phyloP scores from a whole-genome alignment of 2,797 vertebrate species.

The Spheniscus humboldti region DNA sequence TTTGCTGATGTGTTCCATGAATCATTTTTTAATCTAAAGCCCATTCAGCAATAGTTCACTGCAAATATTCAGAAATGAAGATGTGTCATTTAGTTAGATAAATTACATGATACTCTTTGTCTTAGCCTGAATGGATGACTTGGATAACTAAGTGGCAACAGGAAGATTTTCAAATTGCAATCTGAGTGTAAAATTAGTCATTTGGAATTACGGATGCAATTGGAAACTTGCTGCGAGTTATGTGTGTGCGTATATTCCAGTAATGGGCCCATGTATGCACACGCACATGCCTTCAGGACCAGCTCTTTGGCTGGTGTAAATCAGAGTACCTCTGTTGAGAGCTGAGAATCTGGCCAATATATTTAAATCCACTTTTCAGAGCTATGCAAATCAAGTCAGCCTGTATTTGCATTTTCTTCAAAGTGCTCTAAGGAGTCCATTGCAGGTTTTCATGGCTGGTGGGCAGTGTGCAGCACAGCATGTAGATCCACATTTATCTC shows the following conservation, averaged over 20 bases:
- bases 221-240: not conserved
- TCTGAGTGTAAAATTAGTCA: not conserved
- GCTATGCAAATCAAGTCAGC: not conserved
- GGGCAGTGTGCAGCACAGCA: not conserved
- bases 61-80: not conserved
- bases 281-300: not conserved
- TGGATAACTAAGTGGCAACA: not conserved
- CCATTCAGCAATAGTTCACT: not conserved
- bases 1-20: not conserved
- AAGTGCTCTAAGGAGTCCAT: not conserved
- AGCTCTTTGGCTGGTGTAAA: not conserved
- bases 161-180: not conserved
- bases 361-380: not conserved
- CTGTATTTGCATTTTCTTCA: not conserved
- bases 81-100: not conserved
- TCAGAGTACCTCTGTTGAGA: not conserved
- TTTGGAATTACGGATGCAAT: not conserved
- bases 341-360: not conserved
- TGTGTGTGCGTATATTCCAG: not conserved
- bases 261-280: rapidly evolving
- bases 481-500: not conserved
- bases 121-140: not conserved
- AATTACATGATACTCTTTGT: not conserved
- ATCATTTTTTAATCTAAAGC: not conserved
- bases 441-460: not conserved